Evolutionary conservation across 2,888 invertebrate species (phyloP).

Genomic region (Mesorhabditis belari): DNA sequence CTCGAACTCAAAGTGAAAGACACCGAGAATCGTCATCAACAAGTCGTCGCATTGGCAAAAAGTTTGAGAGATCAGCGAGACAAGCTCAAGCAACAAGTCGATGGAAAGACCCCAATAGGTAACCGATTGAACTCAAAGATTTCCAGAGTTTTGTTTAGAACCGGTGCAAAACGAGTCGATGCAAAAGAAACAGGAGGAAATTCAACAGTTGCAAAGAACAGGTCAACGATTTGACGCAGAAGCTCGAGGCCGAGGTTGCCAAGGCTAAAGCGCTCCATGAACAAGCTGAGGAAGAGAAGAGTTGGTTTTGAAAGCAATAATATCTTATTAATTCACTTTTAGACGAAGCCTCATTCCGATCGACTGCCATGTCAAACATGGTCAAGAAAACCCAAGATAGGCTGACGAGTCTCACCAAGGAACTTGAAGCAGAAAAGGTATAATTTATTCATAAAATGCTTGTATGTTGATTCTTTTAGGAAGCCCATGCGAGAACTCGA

Average conservation of each 20-base stretch:
- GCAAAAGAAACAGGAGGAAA: no score
- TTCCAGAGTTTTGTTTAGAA: no score
- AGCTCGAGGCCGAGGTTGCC: no score
- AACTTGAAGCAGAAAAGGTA: neutral
- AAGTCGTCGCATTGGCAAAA: neutral
- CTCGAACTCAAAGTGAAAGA: neutral
- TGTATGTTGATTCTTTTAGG: neutral
- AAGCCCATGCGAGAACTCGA: neutral
- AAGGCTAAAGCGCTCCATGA: neutral
- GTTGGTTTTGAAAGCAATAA: no score
- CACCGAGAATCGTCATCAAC: neutral
- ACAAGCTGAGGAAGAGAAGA: neutral
- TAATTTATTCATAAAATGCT: neutral
- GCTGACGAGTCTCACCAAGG: neutral
- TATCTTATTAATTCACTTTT: no score
- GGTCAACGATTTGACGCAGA: no score
- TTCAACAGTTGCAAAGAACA: no score
- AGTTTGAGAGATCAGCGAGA: neutral
- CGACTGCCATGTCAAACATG: neutral
- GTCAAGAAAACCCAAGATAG: neutral
- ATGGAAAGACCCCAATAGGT: no score
- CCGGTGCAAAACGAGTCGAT: no score
- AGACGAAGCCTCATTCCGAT: neutral
- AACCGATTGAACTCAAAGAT: no score
- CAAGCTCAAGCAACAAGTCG: neutral